Conservation (phyloP, 2,113 vertebrate species). For the Cavia aperea region DNA sequence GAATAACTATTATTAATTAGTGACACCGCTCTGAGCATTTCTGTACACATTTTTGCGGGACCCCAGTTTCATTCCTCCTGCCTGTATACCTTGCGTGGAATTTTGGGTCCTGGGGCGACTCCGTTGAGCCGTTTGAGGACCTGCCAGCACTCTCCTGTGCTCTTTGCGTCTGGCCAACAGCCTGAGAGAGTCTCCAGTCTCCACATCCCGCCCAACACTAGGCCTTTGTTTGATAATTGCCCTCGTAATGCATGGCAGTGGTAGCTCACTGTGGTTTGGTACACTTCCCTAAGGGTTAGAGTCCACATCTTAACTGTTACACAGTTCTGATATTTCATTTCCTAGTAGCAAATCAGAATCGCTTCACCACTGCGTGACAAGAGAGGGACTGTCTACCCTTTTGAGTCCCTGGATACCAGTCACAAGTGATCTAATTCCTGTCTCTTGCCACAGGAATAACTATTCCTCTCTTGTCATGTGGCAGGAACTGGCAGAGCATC, state of each 20-base stretch:
- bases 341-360: not conserved
- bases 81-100: not conserved
- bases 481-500: not conserved
- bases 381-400: not conserved
- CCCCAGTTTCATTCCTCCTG: not conserved
- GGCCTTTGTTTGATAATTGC: not conserved
- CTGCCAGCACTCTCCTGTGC: not conserved
- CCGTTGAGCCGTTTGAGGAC: not conserved
- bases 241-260: too few relatives aligned
- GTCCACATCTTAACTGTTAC: not conserved
- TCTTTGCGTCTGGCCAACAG: too few relatives aligned
- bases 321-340: not conserved
- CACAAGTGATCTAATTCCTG: not conserved
- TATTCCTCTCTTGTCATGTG: not conserved
- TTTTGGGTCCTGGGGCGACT: not conserved
- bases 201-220: not conserved
- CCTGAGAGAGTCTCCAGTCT: not conserved
- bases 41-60: not conserved
- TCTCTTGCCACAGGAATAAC: not conserved
- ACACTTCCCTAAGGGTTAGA: not conserved
- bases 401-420: not conserved
- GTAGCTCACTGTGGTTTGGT: not conserved
- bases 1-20: not conserved
- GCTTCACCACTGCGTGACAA: not conserved
- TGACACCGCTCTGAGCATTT: not conserved